phyloP scores from a whole-genome alignment of 2,888 invertebrate genomes.

The Eumacrocentrus americanus region DNA sequence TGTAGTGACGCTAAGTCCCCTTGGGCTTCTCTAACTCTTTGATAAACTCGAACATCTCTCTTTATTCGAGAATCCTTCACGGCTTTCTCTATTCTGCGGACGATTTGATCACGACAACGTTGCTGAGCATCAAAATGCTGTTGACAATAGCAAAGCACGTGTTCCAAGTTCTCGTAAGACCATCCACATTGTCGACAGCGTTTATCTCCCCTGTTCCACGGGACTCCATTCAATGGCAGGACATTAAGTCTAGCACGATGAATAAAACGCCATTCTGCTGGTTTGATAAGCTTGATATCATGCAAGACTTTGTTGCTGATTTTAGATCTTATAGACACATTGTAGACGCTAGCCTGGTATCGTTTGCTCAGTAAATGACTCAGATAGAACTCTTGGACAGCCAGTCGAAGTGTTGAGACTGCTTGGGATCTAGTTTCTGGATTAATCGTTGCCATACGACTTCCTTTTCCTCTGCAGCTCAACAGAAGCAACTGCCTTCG shows the following conservation, averaged over 20 bases:
- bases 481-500: slow-evolving; percentile 25
- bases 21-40: slow-evolving; percentile 20
- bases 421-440: slow-evolving; percentile 22
- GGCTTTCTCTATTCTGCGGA: too few relatives aligned
- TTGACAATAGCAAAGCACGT: slow-evolving; percentile 53
- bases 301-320: neutral
- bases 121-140: slow-evolving; percentile 44
- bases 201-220: slow-evolving; percentile 35
- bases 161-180: slow-evolving; percentile 48
- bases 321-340: neutral
- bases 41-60: slow-evolving; percentile 31
- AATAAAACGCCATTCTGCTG: slow-evolving; percentile 58
- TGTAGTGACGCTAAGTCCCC: slow-evolving; percentile 25
- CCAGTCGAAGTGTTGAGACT: slow-evolving; percentile 7
- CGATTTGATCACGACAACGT: too few relatives aligned
- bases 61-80: slow-evolving; percentile 31
- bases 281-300: slow-evolving; percentile 48
- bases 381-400: slow-evolving; percentile 18
- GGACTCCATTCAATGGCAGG: slow-evolving; percentile 45
- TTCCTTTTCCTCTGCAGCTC: neutral
- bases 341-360: neutral
- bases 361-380: neutral
- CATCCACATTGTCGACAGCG: slow-evolving; percentile 46
- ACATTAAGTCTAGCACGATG: slow-evolving; percentile 51
- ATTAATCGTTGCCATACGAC: slow-evolving; percentile 33